Evolutionary conservation across 64 coral and sea anemone species (phyloP), one percentile per base, ranked within the genome.

Genomic region (Anthopleura sola): DNA sequence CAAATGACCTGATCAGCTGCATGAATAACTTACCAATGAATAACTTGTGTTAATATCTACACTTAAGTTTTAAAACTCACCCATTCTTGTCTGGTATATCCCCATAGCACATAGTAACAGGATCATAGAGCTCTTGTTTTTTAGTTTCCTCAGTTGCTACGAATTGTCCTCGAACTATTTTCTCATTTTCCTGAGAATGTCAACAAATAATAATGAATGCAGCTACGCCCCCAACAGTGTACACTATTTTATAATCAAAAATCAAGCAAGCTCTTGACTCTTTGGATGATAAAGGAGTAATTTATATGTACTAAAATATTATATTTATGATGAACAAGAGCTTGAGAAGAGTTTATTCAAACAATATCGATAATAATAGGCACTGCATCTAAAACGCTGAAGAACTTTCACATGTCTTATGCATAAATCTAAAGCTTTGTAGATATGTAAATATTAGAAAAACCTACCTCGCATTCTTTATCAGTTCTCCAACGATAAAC

Each of bases 1-100:
- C 0, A 44, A 44, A 44, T 44, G 4, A 44, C 0, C 40, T 44
- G 2, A 44, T 44, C n/a, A n/a, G n/a, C n/a, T n/a, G n/a, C n/a
- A n/a, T n/a, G n/a, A n/a, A n/a, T n/a, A n/a, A n/a, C n/a, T n/a
- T n/a, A n/a, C n/a, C n/a, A n/a, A n/a, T n/a, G n/a, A n/a, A n/a
- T n/a, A n/a, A n/a, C n/a, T n/a, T 0, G 9, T 44, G 40, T 44
- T 44, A 44, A 1, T 31, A 11, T 34, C 5, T 12, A 15, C 13
- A 12, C 14, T 17, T 48, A 38, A 48, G n/a, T n/a, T 79, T 79
- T 24, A 21, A 19, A n/a, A 80, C 91, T 82, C 86, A 95, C 93
- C 93, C 93, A 44, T 95, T 91, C 40, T 95, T 95, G 16, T 92
- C 93, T 37, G 89, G 78, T 38, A 95, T 80, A 75, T 95, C 93